phyloP scores from a whole-genome alignment of 2,113 vertebrate species.

The Blennius ocellaris region DNA sequence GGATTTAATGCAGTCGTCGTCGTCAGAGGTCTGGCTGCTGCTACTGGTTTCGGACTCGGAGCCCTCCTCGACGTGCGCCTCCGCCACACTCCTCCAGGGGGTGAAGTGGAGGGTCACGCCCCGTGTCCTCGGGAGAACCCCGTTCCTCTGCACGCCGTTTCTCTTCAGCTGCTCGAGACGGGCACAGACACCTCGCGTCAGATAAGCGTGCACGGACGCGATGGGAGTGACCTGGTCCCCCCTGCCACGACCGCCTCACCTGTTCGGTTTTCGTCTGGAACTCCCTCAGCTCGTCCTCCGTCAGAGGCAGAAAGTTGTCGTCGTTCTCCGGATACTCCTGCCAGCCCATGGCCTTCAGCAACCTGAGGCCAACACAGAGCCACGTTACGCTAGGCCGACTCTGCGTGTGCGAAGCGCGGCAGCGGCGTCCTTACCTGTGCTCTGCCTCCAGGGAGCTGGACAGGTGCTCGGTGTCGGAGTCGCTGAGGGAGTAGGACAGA shows the following conservation, averaged over 20 bases:
- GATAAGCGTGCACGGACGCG: too few relatives aligned
- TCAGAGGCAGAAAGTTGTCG: slow-evolving; percentile 97
- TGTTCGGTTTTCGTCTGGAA: slow-evolving; percentile 98
- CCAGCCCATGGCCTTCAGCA: slow-evolving; percentile 99
- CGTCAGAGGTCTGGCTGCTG: slow-evolving; percentile 94
- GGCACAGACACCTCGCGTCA: not conserved
- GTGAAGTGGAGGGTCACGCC: slow-evolving; percentile 90
- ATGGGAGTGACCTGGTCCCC: too few relatives aligned
- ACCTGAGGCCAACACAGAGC: slow-evolving; percentile 78
- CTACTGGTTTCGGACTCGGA: slow-evolving; percentile 94
- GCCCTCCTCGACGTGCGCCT: slow-evolving; percentile 89
- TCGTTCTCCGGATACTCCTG: slow-evolving; percentile 99
- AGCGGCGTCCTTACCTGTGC: slow-evolving; percentile 86
- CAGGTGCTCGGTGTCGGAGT: slow-evolving; percentile 91
- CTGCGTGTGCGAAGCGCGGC: too few relatives aligned
- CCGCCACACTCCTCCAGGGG: slow-evolving; percentile 94
- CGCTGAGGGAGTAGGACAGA: slow-evolving; percentile 90
- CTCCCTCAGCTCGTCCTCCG: slow-evolving; percentile 97
- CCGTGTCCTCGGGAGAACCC: slow-evolving; percentile 88
- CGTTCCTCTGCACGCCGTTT: slow-evolving; percentile 93
- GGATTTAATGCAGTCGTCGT: slow-evolving; percentile 90
- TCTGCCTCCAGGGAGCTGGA: slow-evolving; percentile 98
- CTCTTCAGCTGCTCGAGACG: slow-evolving; percentile 88
- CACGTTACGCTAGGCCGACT: slow-evolving; percentile 7
- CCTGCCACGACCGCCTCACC: slow-evolving; percentile 77